Percentiles rank a stretch among this genome's conserved stretches.
Conservation (phyloP, 2,797 vertebrate genomes). For the Tragelaphus eurycerus region DNA sequence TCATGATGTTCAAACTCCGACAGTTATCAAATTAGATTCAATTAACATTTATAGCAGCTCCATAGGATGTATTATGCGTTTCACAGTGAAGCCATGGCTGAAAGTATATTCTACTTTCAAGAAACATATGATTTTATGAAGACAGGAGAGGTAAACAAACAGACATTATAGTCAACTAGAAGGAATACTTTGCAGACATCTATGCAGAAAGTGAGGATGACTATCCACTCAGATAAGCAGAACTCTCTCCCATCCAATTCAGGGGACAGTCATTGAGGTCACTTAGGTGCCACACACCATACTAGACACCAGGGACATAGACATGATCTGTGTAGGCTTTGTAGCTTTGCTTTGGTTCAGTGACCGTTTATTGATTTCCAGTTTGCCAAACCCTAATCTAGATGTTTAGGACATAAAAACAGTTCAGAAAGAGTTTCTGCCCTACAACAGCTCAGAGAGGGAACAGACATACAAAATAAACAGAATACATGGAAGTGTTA, state of each 20-base stretch:
- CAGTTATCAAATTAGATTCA: constrained; percentile 54
- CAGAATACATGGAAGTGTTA: background rate
- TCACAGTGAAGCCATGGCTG: background rate
- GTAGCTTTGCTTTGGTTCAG: background rate
- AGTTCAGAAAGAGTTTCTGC: background rate
- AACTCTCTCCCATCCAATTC: background rate
- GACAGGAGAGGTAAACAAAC: background rate
- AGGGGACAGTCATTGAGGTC: background rate
- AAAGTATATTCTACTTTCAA: background rate
- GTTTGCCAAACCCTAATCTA: background rate
- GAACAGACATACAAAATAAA: background rate
- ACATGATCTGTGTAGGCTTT: background rate
- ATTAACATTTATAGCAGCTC: constrained; percentile 40
- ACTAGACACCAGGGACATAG: fast-evolving
- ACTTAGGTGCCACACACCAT: background rate
- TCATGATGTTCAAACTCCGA: constrained; percentile 32
- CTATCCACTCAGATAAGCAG: background rate
- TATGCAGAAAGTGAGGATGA: background rate
- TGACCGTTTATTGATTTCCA: background rate
- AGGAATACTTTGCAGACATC: background rate
- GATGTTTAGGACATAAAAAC: background rate
- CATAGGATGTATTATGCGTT: background rate
- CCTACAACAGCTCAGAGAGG: background rate
- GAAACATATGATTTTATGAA: background rate
- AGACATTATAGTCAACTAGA: background rate